Evolutionary conservation across 2,888 invertebrate genomes (phyloP), one percentile per base, ranked within the genome.

Genomic region (Anodontia alba): DNA sequence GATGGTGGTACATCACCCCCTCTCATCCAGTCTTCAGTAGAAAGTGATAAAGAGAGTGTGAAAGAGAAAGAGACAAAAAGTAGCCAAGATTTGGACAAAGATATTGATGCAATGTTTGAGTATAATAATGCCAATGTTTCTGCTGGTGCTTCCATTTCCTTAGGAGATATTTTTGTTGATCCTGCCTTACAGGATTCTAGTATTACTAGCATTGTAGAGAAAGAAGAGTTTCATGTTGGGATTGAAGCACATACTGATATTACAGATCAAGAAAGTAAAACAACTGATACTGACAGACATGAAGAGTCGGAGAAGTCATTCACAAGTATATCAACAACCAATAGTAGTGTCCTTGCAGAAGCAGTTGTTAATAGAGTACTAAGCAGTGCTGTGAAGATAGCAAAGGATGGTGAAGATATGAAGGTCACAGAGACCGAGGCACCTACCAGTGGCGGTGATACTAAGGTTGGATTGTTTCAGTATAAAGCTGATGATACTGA

Each of bases 271-370:
- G 42, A 67, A 23, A 67, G 51, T 23, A 72, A 62, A 43, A 42
- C 36, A 31, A 31, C 31, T 7, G 76, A 69, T 7, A 36, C 26
- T 38, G 69, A 77, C 15, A 73, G 17, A 42, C 29, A 20, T 3
- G 36, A 68, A 23, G 51, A 31, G 20, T 75, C 75, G 15, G 80
- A 84, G 43, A 78, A 46, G 42, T 85, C 85, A 31, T 80, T 80
- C 54, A 77, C 80, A n/a, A 81, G 80, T 42, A 54, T 54, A 5
- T 54, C 54, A 26, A 83, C 79, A 43, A 81, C 83, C 20, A 84
- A 86, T 33, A 88, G 86, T n/a, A 87, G 88, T 86, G 76, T 79
- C 12, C 69, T 89, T 26, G 89, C 89, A 33, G 86, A 87, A 42
- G 67, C 84, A 31, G 84, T 89, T 12, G 89, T 89, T 10, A 83